These are phyloP conservation scores for Catharus minimus DNA, from an alignment of 2,113 vertebrate genomes.

Conservation along the genomic window DNA sequence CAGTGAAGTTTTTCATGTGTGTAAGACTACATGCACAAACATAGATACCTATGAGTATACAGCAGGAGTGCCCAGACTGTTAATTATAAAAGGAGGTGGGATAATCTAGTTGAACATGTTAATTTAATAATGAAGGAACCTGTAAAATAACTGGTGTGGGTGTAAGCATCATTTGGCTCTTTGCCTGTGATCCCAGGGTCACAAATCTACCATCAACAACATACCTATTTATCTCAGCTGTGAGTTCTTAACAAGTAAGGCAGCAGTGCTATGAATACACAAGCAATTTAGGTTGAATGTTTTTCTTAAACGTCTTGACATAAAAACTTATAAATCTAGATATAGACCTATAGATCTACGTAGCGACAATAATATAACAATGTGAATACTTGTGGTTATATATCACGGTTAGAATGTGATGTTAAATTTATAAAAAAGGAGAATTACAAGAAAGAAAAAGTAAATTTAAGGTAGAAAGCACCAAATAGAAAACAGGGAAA, in stretches of 20 bases:
- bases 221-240: neutral
- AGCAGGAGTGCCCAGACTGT: neutral
- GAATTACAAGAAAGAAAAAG: neutral
- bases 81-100: neutral
- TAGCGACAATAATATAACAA: neutral
- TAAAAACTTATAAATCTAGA: neutral
- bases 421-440: neutral
- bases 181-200: neutral
- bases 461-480: neutral
- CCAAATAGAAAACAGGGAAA: neutral
- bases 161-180: neutral
- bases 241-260: neutral
- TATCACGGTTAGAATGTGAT: neutral
- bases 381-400: neutral
- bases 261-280: neutral
- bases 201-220: neutral
- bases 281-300: neutral
- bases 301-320: neutral
- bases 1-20: neutral
- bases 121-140: neutral
- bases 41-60: no score
- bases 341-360: neutral
- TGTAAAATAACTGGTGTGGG: neutral
- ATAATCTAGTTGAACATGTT: neutral
- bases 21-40: neutral